Evolutionary conservation across 2,797 vertebrate species (phyloP), one percentile per base, ranked within the genome.

Genomic region (Furcifer pardalis): DNA sequence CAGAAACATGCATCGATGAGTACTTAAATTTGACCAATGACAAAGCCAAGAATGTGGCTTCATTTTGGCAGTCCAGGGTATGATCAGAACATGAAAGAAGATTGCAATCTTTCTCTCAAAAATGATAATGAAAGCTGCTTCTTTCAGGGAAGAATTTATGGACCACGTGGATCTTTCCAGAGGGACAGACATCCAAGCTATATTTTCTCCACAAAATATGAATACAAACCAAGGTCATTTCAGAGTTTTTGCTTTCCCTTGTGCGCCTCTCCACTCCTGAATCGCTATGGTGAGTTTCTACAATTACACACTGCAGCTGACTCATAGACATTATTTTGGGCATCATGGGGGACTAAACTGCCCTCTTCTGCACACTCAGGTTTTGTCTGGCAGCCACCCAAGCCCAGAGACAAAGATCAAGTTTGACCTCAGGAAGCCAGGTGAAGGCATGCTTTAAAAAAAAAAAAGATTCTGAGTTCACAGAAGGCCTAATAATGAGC

Each of bases 51-150:
- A n/a, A n/a, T n/a, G n/a, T n/a, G n/a, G n/a, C n/a, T n/a, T n/a
- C n/a, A n/a, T n/a, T n/a, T n/a, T n/a, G n/a, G n/a, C n/a, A n/a
- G n/a, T n/a, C n/a, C n/a, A n/a, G n/a, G n/a, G n/a, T n/a, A n/a
- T n/a, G n/a, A n/a, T n/a, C n/a, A n/a, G n/a, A n/a, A n/a, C n/a
- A n/a, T n/a, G n/a, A n/a, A n/a, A n/a, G n/a, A n/a, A n/a, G 86
- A 88, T 85, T 93, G 91, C 92, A 91, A 93, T 88, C 91, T 92
- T 81, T 85, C 83, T 68, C 92, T 77, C 84, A 80, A 89, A 82
- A 37, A 23, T 91, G 83, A 60, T 3, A 84, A 74, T 0, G 69
- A 80, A 88, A 86, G 82, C 74, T 46, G 74, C 32, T 59, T 25
- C 27, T 42, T 37, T 68, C 88, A 77, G 65, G 7, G 0, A 81